phyloP scores from a whole-genome alignment of 2,888 invertebrate genomes.

The Meteorus colon region DNA sequence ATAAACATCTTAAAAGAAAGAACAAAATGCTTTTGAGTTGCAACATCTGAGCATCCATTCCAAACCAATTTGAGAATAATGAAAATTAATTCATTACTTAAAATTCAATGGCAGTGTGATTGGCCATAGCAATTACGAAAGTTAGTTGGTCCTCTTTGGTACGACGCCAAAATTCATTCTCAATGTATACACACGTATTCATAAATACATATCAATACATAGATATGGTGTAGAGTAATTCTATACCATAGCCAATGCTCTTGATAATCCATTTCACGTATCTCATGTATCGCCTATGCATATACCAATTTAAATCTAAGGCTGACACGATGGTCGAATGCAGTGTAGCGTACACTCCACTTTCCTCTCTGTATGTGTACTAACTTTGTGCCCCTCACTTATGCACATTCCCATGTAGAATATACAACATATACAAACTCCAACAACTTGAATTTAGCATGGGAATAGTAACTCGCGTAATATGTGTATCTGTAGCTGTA shows the following conservation, averaged over 20 bases:
- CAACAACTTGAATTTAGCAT: slow-evolving; percentile 21
- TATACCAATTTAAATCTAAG: slow-evolving; percentile 38
- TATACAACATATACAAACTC: not conserved
- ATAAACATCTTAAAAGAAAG: too few species aligned
- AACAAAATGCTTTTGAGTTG: too few species aligned
- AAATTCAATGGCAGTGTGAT: not conserved
- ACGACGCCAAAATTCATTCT: not conserved
- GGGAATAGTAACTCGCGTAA: slow-evolving; percentile 22
- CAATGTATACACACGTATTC: not conserved
- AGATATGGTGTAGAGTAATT: not conserved
- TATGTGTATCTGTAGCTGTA: slow-evolving; percentile 21
- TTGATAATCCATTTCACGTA: slow-evolving; percentile 36
- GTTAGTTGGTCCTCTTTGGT: not conserved
- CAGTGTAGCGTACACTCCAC: slow-evolving; percentile 20
- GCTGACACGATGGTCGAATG: slow-evolving; percentile 24
- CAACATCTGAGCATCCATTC: too few species aligned
- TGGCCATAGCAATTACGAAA: not conserved
- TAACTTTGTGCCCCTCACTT: not conserved
- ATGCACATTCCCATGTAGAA: not conserved
- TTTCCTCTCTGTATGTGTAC: slow-evolving; percentile 13
- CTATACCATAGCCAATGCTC: slow-evolving; percentile 6
- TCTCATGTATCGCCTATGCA: slow-evolving; percentile 14
- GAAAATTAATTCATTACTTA: not conserved
- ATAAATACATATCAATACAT: not conserved
- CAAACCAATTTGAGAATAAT: not conserved